These are phyloP conservation scores for Cryptus armator DNA, from an alignment of 2,888 invertebrate species.

Conservation along the genomic window DNA sequence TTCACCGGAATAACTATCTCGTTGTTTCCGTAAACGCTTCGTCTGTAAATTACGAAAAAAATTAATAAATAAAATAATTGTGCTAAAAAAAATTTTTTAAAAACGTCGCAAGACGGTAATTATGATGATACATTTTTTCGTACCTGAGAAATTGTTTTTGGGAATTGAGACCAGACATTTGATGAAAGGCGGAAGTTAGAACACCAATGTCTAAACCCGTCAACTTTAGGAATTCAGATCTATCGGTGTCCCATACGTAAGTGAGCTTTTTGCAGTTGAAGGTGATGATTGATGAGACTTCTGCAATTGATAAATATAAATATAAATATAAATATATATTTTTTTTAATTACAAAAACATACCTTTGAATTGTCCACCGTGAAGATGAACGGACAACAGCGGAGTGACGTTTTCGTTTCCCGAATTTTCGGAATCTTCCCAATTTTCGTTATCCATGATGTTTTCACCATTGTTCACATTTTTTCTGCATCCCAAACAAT, in stretches of 20 bases:
- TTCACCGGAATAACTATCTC: conserved; percentile 93
- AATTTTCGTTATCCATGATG: conserved; percentile 78
- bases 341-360: conserved; percentile 38
- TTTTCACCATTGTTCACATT: conserved; percentile 76
- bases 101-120: background rate
- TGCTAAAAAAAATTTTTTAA: too few species aligned
- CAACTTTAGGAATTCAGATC: conserved; percentile 89
- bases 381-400: conserved; percentile 83
- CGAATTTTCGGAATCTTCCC: conserved; percentile 78
- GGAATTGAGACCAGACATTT: conserved; percentile 87
- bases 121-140: conserved; percentile 57
- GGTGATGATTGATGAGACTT: conserved; percentile 85
- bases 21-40: conserved; percentile 93
- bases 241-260: conserved; percentile 92
- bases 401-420: conserved; percentile 75
- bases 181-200: conserved; percentile 88
- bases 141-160: conserved; percentile 89
- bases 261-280: conserved; percentile 94
- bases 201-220: conserved; percentile 91
- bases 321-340: conserved; percentile 8
- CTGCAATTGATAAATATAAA: conserved; percentile 70
- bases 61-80: background rate
- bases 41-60: conserved; percentile 85
- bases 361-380: conserved; percentile 85
- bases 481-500: conserved; percentile 72